phyloP scores from a whole-genome alignment of 2,888 invertebrate species.

The Drosophila buzzatii region DNA sequence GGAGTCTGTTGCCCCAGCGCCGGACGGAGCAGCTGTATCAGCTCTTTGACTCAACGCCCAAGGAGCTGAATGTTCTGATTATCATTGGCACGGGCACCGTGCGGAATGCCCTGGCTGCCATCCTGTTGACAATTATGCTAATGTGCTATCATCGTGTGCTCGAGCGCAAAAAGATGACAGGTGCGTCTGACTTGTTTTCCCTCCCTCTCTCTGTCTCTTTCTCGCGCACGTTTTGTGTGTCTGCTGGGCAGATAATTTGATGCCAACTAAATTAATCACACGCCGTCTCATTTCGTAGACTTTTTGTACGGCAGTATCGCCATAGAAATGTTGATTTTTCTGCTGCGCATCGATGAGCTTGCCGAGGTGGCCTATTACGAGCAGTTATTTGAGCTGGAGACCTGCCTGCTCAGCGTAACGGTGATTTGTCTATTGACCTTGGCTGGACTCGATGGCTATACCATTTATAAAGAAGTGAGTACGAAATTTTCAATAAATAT shows the following conservation, averaged over 20 bases:
- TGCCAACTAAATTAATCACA: constrained; percentile 54
- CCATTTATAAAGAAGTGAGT: constrained; percentile 84
- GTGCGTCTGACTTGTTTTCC: constrained; percentile 62
- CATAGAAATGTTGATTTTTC: constrained; percentile 68
- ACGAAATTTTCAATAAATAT: background rate
- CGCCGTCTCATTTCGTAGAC: constrained; percentile 56
- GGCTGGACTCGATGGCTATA: constrained; percentile 77
- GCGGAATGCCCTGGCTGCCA: constrained; percentile 80
- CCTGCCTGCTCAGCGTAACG: constrained; percentile 64
- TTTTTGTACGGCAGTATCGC: constrained; percentile 78
- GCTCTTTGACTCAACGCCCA: constrained; percentile 52
- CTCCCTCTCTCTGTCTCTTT: constrained; percentile 1
- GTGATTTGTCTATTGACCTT: constrained; percentile 67
- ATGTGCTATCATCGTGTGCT: constrained; percentile 83
- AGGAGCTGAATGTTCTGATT: constrained; percentile 68
- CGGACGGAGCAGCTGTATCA: constrained; percentile 45
- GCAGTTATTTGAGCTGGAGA: constrained; percentile 78
- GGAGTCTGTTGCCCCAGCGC: constrained; percentile 76
- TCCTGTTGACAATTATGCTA: constrained; percentile 80
- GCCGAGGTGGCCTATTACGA: constrained; percentile 79
- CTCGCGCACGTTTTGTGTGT: background rate
- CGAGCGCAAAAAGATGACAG: constrained; percentile 82
- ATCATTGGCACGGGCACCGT: constrained; percentile 74
- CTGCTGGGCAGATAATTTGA: constrained; percentile 33
- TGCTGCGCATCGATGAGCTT: constrained; percentile 79